phyloP scores from a whole-genome alignment of 2,888 invertebrate species.

The Fabriciana adippe region DNA sequence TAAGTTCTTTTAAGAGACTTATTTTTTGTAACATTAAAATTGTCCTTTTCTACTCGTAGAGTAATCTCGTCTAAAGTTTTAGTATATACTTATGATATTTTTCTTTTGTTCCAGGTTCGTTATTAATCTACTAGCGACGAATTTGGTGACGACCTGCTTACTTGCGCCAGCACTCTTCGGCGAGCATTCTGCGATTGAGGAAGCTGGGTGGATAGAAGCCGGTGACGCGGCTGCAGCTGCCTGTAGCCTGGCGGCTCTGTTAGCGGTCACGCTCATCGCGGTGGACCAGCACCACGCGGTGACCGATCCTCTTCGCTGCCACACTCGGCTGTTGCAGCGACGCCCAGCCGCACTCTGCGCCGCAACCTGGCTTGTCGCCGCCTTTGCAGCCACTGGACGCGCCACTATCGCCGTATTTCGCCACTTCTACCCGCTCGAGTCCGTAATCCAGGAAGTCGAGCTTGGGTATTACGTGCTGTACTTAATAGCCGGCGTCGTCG shows the following conservation, averaged over 20 bases:
- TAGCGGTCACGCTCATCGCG: slow-evolving; percentile 70
- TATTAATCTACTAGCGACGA: slow-evolving; percentile 81
- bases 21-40: slow-evolving; percentile 24
- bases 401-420: slow-evolving; percentile 62
- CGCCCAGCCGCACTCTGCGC: slow-evolving; percentile 75
- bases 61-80: slow-evolving; percentile 12
- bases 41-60: slow-evolving; percentile 8
- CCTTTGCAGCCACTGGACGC: slow-evolving; percentile 63
- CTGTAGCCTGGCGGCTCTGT: slow-evolving; percentile 66
- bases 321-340: slow-evolving; percentile 75
- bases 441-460: slow-evolving; percentile 60
- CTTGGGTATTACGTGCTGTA: slow-evolving; percentile 67
- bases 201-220: slow-evolving; percentile 80
- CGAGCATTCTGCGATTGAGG: slow-evolving; percentile 84
- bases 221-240: slow-evolving; percentile 78
- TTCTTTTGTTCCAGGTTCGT: slow-evolving; percentile 83
- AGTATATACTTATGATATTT: slow-evolving; percentile 33
- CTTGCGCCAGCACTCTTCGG: slow-evolving; percentile 77
- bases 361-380: slow-evolving; percentile 78
- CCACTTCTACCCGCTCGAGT: slow-evolving; percentile 59
- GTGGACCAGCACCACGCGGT: slow-evolving; percentile 82
- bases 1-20: slow-evolving; percentile 5
- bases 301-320: slow-evolving; percentile 77
- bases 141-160: slow-evolving; percentile 74
- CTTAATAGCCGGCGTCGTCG: slow-evolving; percentile 63